phyloP scores from a whole-genome alignment of 1,140 invertebrate species.

The Chironomus tepperi region DNA sequence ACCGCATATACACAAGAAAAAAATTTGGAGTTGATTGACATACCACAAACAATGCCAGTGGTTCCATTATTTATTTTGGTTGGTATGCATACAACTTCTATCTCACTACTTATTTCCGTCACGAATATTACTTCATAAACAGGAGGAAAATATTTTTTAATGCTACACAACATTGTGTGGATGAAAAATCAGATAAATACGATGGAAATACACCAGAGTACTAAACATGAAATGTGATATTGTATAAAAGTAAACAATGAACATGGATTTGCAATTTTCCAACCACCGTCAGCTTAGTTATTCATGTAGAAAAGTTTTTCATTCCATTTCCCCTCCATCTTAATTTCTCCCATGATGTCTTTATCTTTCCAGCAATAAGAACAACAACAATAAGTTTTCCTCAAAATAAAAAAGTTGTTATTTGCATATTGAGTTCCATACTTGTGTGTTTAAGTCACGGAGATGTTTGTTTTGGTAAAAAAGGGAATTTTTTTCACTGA shows the following conservation, averaged over 20 bases:
- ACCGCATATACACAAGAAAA: neutral
- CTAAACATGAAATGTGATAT: too few species aligned
- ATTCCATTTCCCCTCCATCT: neutral
- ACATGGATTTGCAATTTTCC: constrained; percentile 12
- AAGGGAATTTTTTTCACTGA: too few species aligned
- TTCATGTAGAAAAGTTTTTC: neutral
- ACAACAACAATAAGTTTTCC: too few species aligned
- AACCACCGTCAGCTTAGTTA: neutral
- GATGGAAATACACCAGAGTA: neutral
- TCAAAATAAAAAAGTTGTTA: too few species aligned
- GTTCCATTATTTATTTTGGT: neutral
- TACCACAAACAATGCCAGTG: neutral
- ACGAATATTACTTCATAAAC: neutral
- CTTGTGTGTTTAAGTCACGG: too few species aligned
- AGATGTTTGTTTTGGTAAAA: too few species aligned
- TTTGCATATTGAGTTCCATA: too few species aligned
- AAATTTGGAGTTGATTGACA: neutral
- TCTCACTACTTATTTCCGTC: neutral
- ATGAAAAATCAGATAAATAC: neutral
- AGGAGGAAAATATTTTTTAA: neutral
- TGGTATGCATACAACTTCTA: too few species aligned
- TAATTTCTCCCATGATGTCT: neutral
- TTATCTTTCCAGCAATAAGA: neutral
- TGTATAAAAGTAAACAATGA: constrained; percentile 6
- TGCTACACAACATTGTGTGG: neutral